Conservation (phyloP, 2,888 invertebrate genomes). For the Nemotelus pantherinus region DNA sequence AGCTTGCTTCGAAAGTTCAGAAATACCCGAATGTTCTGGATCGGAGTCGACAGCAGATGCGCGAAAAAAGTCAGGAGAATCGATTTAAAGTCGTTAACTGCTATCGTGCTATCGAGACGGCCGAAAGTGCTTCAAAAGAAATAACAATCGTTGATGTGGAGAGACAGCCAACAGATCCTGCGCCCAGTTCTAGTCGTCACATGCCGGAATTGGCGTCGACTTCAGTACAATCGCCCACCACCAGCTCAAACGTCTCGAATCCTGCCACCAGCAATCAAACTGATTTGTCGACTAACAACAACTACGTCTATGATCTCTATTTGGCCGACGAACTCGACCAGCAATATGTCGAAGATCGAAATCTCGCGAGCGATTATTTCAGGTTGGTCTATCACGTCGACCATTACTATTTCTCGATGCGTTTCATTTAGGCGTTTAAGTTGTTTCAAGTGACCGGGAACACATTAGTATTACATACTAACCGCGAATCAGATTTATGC, state of each 20-base stretch:
- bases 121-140: constrained; percentile 51
- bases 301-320: constrained; percentile 74
- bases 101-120: constrained; percentile 64
- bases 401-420: constrained; percentile 54
- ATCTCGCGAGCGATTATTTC: constrained; percentile 58
- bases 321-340: constrained; percentile 66
- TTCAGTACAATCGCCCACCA: not conserved
- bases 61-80: constrained; percentile 65
- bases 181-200: not conserved
- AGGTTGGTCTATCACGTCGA: constrained; percentile 64
- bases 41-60: constrained; percentile 65
- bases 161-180: constrained; percentile 55
- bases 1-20: constrained; percentile 66
- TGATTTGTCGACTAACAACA: constrained; percentile 50
- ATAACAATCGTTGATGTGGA: constrained; percentile 72
- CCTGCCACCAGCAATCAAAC: not conserved
- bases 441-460: not conserved
- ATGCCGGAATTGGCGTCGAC: not conserved
- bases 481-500: too few relatives aligned
- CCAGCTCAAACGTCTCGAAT: not conserved
- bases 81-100: constrained; percentile 72
- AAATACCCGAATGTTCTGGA: constrained; percentile 63
- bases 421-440: constrained; percentile 41
- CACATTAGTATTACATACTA: too few relatives aligned
- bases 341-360: constrained; percentile 61